Base-by-base conservation (phyloP, 2,797 vertebrate genomes). In the Leontocebus nigricollis region DNA sequence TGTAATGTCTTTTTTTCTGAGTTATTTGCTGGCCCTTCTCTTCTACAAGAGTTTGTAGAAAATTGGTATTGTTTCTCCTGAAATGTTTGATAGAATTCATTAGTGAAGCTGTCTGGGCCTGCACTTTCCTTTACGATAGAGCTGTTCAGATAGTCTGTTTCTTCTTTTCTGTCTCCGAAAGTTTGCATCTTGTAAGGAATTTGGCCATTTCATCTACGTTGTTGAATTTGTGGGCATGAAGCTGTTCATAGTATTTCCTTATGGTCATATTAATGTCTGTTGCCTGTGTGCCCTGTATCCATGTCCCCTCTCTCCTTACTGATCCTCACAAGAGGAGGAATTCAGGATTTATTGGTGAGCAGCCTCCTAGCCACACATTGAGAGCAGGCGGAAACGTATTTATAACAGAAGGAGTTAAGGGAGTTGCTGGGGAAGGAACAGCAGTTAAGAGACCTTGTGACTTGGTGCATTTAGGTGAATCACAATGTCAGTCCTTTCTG, bases 211-310 rank as follows among this genome's bases (percentile, higher is more conserved):
- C 27, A 76, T 39, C 50, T 39, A 39, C 5, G 14, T 55, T 81
- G 22, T 81, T 26, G 52, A 81, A 36, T 55, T 55, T 10, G n/a
- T 81, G 50, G 50, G n/a, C 50, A 55, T 39, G 55, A 36, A 81
- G 50, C 14, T 80, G 7, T 80, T 15, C n/a, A 80, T 81, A 39
- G 27, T 55, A 27, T 55, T n/a, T 36, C 22, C 79, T 79, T 55
- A 39, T 19, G 10, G 22, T 59, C 55, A 27, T 59, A 5, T 44
- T 33, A 44, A 61, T 13, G 55, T 83, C 57, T 41, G 9, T 10
- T 44, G 36, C 52, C 81, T 33, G 1, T 13, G 39, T 20, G 2
- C 3, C 5, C 14, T 13, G 39, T 20, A 4, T 2, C 2, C 14
- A 33, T 33, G 39, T 61, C 55, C 27, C 27, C 10, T 33, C 1